phyloP scores from a whole-genome alignment of 2,113 vertebrate species.

The Spheniscus mendiculus region DNA sequence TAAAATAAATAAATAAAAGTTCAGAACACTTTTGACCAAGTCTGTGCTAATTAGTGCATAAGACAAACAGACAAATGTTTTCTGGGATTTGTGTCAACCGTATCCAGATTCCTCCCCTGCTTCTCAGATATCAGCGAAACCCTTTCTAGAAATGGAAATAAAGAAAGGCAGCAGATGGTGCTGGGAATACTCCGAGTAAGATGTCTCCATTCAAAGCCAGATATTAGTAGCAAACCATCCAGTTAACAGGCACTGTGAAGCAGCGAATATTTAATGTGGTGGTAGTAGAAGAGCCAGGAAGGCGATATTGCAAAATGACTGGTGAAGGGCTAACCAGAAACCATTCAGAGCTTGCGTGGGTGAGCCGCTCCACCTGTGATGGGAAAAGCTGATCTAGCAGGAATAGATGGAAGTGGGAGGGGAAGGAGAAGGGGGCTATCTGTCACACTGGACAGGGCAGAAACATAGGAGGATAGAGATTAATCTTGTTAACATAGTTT shows the following conservation, averaged over 20 bases:
- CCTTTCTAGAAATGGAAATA: slow-evolving; percentile 46
- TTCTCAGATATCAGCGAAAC: slow-evolving; percentile 37
- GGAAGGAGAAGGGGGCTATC: neutral
- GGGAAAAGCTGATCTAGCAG: neutral
- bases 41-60: slow-evolving; percentile 38
- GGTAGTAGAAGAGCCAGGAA: neutral
- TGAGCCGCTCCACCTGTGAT: neutral
- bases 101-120: slow-evolving; percentile 36
- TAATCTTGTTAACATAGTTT: neutral
- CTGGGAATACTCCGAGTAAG: neutral
- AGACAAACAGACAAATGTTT: slow-evolving; percentile 54
- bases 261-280: neutral
- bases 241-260: neutral
- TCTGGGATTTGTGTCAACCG: slow-evolving; percentile 32
- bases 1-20: slow-evolving; percentile 64
- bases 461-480: neutral
- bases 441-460: neutral
- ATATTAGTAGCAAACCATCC: slow-evolving; percentile 10
- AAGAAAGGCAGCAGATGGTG: slow-evolving; percentile 53
- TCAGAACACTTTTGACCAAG: slow-evolving; percentile 61
- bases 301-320: neutral
- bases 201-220: slow-evolving; percentile 22
- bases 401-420: neutral
- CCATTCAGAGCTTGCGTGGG: neutral
- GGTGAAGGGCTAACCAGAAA: neutral